Evolutionary conservation across 2,888 invertebrate species (phyloP).

Genomic region (Calliopum simillimum): DNA sequence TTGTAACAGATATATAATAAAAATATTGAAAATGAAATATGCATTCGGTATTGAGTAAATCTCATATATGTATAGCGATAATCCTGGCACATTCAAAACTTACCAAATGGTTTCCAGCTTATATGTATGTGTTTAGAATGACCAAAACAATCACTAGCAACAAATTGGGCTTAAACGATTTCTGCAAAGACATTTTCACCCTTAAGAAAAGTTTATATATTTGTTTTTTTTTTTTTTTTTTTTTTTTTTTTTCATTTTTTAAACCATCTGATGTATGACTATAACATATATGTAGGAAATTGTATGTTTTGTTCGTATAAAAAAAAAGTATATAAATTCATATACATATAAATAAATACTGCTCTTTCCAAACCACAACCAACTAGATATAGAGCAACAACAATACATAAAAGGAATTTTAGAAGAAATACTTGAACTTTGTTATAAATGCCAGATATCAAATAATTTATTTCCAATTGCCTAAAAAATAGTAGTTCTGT

Average conservation of each 20-base stretch:
- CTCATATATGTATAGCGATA: conserved; percentile 42
- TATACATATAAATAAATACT: too few relatives aligned
- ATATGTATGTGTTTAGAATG: conserved; percentile 66
- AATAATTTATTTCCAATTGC: too few relatives aligned
- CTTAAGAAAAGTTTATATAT: conserved; percentile 64
- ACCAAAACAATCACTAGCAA: conserved; percentile 68
- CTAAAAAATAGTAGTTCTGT: too few relatives aligned
- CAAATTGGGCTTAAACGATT: conserved; percentile 68
- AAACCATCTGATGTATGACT: conserved; percentile 39
- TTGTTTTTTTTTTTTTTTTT: conserved; percentile 60
- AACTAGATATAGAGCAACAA: too few relatives aligned
- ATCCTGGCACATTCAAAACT: conserved; percentile 66
- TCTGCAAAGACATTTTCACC: conserved; percentile 83
- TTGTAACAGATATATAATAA: conserved; percentile 13
- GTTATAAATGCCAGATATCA: too few relatives aligned
- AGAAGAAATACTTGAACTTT: too few relatives aligned
- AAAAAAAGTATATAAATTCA: conserved; percentile 1
- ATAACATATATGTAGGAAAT: conserved; percentile 46
- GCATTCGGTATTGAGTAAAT: conserved; percentile 51
- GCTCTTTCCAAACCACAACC: too few relatives aligned
- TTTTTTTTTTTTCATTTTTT: conserved; percentile 49
- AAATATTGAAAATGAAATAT: conserved; percentile 31
- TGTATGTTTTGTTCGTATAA: conserved; percentile 42
- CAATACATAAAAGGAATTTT: too few relatives aligned
- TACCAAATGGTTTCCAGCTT: conserved; percentile 67